Conservation (phyloP, 2,797 vertebrate species). For the Adelosebastes latens region DNA sequence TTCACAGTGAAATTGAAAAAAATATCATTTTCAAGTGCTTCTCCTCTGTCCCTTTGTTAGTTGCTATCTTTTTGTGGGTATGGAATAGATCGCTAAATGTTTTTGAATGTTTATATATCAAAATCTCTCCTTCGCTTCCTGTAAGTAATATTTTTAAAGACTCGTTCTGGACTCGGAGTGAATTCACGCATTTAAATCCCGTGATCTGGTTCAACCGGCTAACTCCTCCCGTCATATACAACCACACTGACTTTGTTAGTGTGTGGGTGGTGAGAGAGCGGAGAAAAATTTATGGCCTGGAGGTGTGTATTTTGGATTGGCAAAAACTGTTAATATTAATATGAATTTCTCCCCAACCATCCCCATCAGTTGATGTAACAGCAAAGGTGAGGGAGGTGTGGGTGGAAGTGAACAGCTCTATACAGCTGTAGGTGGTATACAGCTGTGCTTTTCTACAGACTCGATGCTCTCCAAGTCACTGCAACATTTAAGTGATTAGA, state of each 20-base stretch:
- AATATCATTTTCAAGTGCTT: fast-evolving
- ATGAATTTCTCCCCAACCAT: too few species aligned
- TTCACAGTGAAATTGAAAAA: too few species aligned
- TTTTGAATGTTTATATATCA: not conserved
- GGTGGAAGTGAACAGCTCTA: too few species aligned
- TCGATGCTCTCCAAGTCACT: not conserved
- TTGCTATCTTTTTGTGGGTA: not conserved
- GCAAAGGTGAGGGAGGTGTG: too few species aligned
- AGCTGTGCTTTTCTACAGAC: too few species aligned
- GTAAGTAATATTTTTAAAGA: too few species aligned
- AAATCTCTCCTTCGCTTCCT: not conserved
- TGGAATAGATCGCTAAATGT: not conserved
- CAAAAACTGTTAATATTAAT: not conserved
- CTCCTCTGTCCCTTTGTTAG: too few species aligned
- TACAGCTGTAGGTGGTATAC: too few species aligned
- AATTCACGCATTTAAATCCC: not conserved
- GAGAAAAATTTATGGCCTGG: too few species aligned
- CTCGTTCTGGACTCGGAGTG: not conserved
- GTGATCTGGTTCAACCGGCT: not conserved
- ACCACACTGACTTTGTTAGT: not conserved
- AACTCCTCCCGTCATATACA: not conserved
- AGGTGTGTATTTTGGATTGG: not conserved
- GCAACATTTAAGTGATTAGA: not conserved
- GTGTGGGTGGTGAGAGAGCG: not conserved
- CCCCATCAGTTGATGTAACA: too few species aligned